A percentile compares a stretch with the other conserved stretches of the same genome.
Evolutionary conservation across 2,888 invertebrate genomes (phyloP).

Genomic region (Galerucella calmariensis): DNA sequence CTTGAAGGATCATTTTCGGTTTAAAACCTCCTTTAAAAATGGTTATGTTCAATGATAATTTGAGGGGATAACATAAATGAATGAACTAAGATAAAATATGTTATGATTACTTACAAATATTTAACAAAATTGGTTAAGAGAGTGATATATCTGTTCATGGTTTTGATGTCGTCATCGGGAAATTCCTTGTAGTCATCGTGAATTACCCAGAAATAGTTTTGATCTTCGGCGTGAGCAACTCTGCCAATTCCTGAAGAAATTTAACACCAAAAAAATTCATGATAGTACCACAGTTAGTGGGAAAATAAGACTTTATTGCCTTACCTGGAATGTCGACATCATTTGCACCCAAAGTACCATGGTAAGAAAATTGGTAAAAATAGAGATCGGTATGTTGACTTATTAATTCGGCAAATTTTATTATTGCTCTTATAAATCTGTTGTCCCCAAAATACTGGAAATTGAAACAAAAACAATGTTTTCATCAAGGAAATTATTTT

Average conservation of each 20-base stretch:
- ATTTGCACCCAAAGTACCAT: slow-evolving; percentile 48
- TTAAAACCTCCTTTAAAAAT: too few relatives aligned
- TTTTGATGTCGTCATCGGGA: slow-evolving; percentile 30
- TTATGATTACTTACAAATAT: slow-evolving; percentile 37
- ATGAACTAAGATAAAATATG: too few relatives aligned
- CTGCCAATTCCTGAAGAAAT: slow-evolving; percentile 31
- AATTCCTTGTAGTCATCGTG: slow-evolving; percentile 14
- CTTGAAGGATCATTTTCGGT: too few relatives aligned
- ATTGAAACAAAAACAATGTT: slow-evolving; percentile 3
- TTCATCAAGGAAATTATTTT: too few relatives aligned
- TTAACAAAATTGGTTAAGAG: slow-evolving; percentile 43
- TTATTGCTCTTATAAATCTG: slow-evolving; percentile 44
- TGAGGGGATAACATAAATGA: too few relatives aligned
- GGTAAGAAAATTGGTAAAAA: slow-evolving; percentile 49
- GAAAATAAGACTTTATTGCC: not conserved
- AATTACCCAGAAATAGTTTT: slow-evolving; percentile 38
- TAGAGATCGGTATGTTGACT: slow-evolving; percentile 44
- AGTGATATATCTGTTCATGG: slow-evolving; percentile 35
- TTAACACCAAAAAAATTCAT: not conserved
- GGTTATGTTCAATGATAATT: too few relatives aligned
- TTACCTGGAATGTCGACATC: slow-evolving; percentile 37
- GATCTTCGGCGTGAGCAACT: slow-evolving; percentile 43
- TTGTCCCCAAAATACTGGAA: slow-evolving; percentile 50
- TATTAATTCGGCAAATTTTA: slow-evolving; percentile 45
- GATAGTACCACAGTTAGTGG: not conserved